phyloP scores from a whole-genome alignment of 2,888 invertebrate genomes.

The Tyria jacobaeae region DNA sequence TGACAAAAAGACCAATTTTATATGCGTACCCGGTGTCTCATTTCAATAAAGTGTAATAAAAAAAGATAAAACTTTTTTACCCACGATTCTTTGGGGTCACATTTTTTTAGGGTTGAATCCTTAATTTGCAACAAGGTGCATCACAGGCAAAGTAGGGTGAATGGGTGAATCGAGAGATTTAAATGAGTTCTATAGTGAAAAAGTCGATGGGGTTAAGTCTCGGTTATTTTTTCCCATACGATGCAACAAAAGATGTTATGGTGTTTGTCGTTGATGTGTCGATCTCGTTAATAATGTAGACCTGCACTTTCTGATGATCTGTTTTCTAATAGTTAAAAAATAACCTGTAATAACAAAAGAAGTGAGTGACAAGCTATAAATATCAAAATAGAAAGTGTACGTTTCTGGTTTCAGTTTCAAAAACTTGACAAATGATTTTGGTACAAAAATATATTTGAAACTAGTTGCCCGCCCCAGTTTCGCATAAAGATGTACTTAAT shows the following conservation, averaged over 20 bases:
- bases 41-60: constrained; percentile 83
- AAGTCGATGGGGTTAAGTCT: constrained; percentile 68
- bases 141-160: constrained; percentile 75
- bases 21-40: constrained; percentile 85
- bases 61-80: constrained; percentile 83
- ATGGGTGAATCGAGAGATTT: constrained; percentile 74
- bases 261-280: constrained; percentile 77
- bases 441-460: too few species aligned
- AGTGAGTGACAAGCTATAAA: too few species aligned
- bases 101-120: constrained; percentile 81
- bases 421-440: too few species aligned
- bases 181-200: constrained; percentile 82
- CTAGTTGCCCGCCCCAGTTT: too few species aligned
- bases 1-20: constrained; percentile 83
- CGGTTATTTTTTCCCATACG: constrained; percentile 75
- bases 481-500: too few species aligned
- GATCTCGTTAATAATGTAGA: constrained; percentile 63
- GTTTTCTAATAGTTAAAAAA: constrained; percentile 28
- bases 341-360: constrained; percentile 1
- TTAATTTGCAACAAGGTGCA: constrained; percentile 87
- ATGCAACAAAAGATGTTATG: constrained; percentile 72
- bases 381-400: too few species aligned
- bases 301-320: constrained; percentile 56
- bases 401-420: too few species aligned
- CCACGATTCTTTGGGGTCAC: constrained; percentile 84